Conservation (phyloP, 1,140 invertebrate species). For the Eurosta solidaginis region DNA sequence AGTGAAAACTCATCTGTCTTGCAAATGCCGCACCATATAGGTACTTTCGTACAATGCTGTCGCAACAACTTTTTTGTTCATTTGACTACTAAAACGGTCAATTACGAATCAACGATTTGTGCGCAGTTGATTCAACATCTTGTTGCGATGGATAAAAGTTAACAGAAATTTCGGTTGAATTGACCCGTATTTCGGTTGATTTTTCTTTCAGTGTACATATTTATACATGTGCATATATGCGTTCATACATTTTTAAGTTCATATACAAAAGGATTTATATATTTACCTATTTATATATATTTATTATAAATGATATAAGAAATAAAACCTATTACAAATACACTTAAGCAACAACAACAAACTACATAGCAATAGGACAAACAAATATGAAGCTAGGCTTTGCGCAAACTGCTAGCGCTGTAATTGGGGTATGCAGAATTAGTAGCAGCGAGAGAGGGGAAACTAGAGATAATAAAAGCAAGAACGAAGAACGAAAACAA, state of each 20-base stretch:
- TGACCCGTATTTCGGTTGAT: too few species aligned
- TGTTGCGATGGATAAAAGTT: too few species aligned
- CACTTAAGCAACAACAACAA: neutral
- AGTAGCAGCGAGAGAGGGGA: neutral
- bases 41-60: too few species aligned
- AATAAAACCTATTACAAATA: neutral
- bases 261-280: too few species aligned
- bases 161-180: too few species aligned
- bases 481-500: neutral
- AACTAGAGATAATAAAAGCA: neutral
- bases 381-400: neutral
- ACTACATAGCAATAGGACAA: neutral
- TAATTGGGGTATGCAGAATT: neutral
- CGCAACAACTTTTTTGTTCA: too few species aligned
- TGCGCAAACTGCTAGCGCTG: neutral
- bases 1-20: too few species aligned
- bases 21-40: too few species aligned
- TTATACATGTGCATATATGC: neutral
- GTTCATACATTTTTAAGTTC: neutral
- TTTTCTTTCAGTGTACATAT: too few species aligned
- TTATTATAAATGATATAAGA: slow-evolving; percentile 23
- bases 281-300: slow-evolving; percentile 16
- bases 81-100: too few species aligned
- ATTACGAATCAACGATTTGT: too few species aligned
- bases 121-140: too few species aligned